Evolutionary conservation across 2,888 invertebrate genomes (phyloP), one percentile per base, ranked within the genome.

Genomic region (Idaea aversata): DNA sequence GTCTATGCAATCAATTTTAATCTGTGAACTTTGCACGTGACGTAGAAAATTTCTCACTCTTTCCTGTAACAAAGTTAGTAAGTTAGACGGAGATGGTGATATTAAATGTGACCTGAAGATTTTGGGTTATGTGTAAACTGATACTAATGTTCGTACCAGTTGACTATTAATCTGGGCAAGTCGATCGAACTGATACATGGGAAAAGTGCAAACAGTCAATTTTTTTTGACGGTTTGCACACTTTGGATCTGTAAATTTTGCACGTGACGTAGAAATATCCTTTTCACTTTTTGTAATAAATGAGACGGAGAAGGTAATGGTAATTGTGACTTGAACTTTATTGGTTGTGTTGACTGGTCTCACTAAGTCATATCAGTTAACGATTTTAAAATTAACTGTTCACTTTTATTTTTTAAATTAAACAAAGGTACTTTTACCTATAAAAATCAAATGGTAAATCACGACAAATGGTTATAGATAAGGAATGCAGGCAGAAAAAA

Each of bases 1-100:
- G 88, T 86, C 88, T 87, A 79, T 77, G 83, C 91, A 88, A 93
- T 93, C 92, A 92, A 93, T 93, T 91, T 91, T 91, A 92, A 93
- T 93, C 91, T 91, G 86, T 79, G 83, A 86, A 83, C 83, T 75
- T 77, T 74, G 80, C 87, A 86, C 86, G 87, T 86, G 85, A 70
- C 61, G 66, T 15, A 15, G 64, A 71, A 16, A 87, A 87, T 69
- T 77, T 70, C 70, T 85, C 74, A n/a, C 64, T 65, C 83, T 57
- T 59, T 36, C 6, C 6, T 4, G 7, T 10, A 63, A 65, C 5
- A n/a, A 0, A 16, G 5, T 67, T 47, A 34, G 75, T 38, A 58
- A 67, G 78, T 89, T 76, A 76, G 75, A 47, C 47, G 47, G 47
- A 71, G 88, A 88, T 34, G 61, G 73, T 47, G 64, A 72, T 67